A percentile compares a stretch with the other conserved stretches of the same genome.
These are phyloP conservation scores for Prorops nasuta DNA, from an alignment of 1,140 invertebrate species.

Conservation along the genomic window DNA sequence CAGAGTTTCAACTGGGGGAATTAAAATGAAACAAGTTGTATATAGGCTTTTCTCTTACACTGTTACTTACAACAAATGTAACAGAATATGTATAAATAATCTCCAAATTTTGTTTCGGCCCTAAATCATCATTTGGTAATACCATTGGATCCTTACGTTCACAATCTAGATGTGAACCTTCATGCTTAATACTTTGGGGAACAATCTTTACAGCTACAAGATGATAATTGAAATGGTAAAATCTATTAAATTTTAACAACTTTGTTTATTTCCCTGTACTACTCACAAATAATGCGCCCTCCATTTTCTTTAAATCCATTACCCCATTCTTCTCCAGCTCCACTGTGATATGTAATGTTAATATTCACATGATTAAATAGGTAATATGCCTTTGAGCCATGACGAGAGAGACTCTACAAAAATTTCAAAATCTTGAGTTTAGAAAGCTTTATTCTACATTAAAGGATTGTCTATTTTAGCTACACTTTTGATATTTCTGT, in stretches of 20 bases:
- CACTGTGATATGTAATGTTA: conserved; percentile 89
- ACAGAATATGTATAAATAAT: conserved; percentile 89
- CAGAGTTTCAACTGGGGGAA: no score
- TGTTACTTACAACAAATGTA: conserved; percentile 66
- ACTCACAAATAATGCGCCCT: conserved; percentile 83
- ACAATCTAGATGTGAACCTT: conserved; percentile 58
- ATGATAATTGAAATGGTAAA: conserved; percentile 7
- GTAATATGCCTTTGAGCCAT: conserved; percentile 78
- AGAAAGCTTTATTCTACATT: no score
- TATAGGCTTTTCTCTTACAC: no score
- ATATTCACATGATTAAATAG: conserved; percentile 97
- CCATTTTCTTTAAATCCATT: conserved; percentile 71
- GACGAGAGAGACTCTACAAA: conserved; percentile 47
- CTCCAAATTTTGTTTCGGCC: conserved; percentile 59
- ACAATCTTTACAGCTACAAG: conserved; percentile 68
- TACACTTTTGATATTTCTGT: no score
- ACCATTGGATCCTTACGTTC: conserved; percentile 61
- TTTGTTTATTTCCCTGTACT: not conserved
- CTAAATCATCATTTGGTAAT: conserved; percentile 62
- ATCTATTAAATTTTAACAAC: not conserved
- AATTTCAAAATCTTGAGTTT: conserved; percentile 6
- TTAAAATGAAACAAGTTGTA: no score
- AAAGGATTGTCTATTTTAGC: no score
- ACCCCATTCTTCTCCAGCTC: conserved; percentile 81
- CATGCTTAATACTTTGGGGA: conserved; percentile 77